phyloP scores from a whole-genome alignment of 2,113 vertebrate genomes.

The Protobothrops mucrosquamatus region DNA sequence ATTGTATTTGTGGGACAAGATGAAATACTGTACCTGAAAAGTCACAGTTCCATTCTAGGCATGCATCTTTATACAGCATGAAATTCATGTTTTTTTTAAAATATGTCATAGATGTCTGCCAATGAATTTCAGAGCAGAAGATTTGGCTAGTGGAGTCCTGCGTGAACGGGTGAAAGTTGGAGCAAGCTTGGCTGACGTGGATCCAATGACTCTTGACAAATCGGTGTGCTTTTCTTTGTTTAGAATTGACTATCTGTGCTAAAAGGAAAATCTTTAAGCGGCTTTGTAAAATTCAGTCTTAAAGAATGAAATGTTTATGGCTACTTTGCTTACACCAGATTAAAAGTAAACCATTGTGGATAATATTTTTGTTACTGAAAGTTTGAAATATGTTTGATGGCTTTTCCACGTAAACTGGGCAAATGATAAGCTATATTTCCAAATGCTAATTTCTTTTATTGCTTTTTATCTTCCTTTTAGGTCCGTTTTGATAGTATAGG shows the following conservation, averaged over 20 bases:
- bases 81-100: conserved; percentile 19
- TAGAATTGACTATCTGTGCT: neutral
- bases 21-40: neutral
- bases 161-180: conserved; percentile 94
- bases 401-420: neutral
- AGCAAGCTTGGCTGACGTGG: conserved; percentile 94
- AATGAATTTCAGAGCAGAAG: conserved; percentile 92
- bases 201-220: conserved; percentile 96
- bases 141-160: conserved; percentile 89
- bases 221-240: conserved; percentile 74
- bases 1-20: neutral
- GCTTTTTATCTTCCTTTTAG: conserved; percentile 63
- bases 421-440: neutral
- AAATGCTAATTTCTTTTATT: neutral
- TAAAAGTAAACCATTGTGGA: neutral
- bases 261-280: neutral
- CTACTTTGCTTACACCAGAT: neutral
- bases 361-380: neutral
- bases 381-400: neutral
- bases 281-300: neutral
- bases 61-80: neutral
- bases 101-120: conserved; percentile 84
- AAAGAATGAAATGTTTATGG: neutral
- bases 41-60: neutral
- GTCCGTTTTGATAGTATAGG: conserved; percentile 94